Base-by-base conservation (phyloP, 1,140 invertebrate genomes). In the Mycetomoellerius zeteki region DNA sequence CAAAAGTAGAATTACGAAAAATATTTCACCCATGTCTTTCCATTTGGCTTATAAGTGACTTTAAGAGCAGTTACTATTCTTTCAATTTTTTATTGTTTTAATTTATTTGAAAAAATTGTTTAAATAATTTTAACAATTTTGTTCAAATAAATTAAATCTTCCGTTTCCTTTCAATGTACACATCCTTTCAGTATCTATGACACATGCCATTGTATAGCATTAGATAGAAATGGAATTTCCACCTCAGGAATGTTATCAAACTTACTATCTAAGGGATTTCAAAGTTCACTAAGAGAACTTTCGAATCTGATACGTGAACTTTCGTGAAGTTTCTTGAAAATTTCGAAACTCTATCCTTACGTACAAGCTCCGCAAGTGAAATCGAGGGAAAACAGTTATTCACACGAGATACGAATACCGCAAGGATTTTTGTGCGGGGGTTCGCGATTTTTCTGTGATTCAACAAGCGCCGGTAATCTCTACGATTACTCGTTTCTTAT, bases 271-370 rank as follows among this genome's bases (percentile, higher is more conserved):
- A 69, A 50, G 21, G 12, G 65, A 50, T 69, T 69, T 16, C 21
- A 0, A 69, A 69, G 65, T 69, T 69, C n/a, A 69, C 14, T 19
- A 21, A 43, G 65, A 69, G 21, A 50, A 69, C 37, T 69, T 69
- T 8, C 0, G 37, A 69, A 47, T 27, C 3, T 24, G 33, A 69
- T 47, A 69, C 12, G 65, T 7, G 12, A 69, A 50, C 21, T 69
- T 50, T 69, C 65, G 3, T 12, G 5, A 16, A 69, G 65, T 52
- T 52, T 27, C 16, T 12, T 6, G 24, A 52, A 50, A 72, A 72
- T 27, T 27, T 24, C 16, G 4, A 27, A 72, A 72, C 69, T 67
- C 37, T 47, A 52, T 72, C 24, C 10, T 54, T 54, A 33, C 12
- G 27, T 58, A 10, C 1, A 37, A 75, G 14, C 58, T 37, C 2